Evolutionary conservation across 2,797 vertebrate genomes (phyloP).

Genomic region (Diceros bicornis): DNA sequence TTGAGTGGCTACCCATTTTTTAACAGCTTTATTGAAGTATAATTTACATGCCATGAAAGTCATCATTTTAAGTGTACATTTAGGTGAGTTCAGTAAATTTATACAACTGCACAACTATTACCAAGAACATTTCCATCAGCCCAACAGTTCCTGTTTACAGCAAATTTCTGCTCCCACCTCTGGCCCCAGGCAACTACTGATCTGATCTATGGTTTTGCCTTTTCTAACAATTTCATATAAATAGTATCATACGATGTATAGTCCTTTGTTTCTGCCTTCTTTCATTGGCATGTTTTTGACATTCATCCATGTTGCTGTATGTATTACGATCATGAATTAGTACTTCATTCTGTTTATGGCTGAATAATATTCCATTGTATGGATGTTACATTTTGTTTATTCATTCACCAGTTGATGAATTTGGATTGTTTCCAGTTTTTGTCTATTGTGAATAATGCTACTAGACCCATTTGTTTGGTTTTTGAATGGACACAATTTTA

Average conservation of each 20-base stretch:
- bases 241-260: neutral
- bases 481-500: constrained; percentile 4
- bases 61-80: neutral
- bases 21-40: neutral
- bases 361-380: neutral
- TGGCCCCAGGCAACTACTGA: neutral
- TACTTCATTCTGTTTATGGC: neutral
- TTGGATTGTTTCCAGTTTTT: neutral
- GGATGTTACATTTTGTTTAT: neutral
- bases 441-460: neutral
- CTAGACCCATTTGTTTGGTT: neutral
- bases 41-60: neutral
- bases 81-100: neutral
- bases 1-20: neutral
- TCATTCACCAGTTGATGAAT: neutral
- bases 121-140: neutral
- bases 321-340: neutral
- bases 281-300: neutral
- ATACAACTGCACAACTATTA: neutral
- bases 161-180: neutral
- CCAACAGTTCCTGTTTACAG: neutral
- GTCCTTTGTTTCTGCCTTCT: neutral
- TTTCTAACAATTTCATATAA: neutral
- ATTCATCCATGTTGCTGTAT: neutral
- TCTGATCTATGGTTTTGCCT: neutral